Conservation (phyloP, 53 echinoderm and acorn worm genomes). For the Echinometra lucunter region DNA sequence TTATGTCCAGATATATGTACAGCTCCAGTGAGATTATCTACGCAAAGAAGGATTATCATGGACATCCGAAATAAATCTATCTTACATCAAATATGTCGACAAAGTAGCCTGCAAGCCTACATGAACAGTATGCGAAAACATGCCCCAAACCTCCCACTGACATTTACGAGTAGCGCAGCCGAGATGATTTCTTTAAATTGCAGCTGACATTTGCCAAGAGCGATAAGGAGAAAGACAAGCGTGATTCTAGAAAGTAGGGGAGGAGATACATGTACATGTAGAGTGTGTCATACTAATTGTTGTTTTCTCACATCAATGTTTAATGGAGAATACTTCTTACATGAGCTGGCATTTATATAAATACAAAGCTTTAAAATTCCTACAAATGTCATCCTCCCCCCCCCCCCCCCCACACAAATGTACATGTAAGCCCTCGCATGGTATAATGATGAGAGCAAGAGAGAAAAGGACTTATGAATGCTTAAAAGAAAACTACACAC, state of each 20-base stretch:
- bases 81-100: not conserved
- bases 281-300: not conserved
- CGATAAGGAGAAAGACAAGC: not conserved
- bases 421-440: no score
- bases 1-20: conserved; percentile 8
- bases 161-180: conserved; percentile 13
- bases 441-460: not conserved
- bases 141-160: not conserved
- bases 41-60: conserved; percentile 11
- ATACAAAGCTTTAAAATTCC: no score
- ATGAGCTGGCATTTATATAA: no score
- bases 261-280: not conserved
- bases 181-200: not conserved
- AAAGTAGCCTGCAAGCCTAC: not conserved
- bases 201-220: conserved; percentile 6
- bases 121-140: not conserved
- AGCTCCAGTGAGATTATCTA: not conserved
- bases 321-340: not conserved
- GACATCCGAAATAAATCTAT: conserved; percentile 21
- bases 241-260: not conserved
- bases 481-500: not conserved
- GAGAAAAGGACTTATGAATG: not conserved
- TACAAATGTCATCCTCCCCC: no score
- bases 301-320: not conserved
- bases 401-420: no score